Conservation (phyloP, 2,113 vertebrate genomes). For the Haemorhous mexicanus region DNA sequence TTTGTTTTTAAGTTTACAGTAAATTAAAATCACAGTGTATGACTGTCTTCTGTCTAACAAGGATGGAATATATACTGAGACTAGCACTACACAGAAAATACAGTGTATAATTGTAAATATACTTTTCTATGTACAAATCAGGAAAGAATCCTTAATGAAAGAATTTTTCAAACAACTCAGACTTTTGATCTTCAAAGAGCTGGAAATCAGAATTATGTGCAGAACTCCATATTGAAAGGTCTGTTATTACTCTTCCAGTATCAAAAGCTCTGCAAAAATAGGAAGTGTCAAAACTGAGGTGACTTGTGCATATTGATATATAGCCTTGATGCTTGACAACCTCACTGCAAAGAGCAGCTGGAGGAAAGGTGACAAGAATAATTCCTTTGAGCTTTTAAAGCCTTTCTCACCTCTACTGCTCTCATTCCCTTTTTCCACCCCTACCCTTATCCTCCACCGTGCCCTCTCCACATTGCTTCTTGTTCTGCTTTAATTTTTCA, state of each 20-base stretch:
- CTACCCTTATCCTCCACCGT: neutral
- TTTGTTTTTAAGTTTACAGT: neutral
- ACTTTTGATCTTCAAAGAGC: neutral
- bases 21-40: neutral
- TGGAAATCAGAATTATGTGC: conserved; percentile 1
- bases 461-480: neutral
- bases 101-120: neutral
- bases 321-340: neutral
- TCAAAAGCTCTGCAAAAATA: conserved; percentile 6
- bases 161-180: neutral
- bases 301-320: neutral
- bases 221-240: neutral
- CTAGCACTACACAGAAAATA: neutral
- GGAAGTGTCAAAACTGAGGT: neutral
- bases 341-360: neutral
- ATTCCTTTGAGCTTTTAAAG: neutral
- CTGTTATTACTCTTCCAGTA: neutral
- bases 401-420: neutral
- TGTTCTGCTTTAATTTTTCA: conserved; percentile 13
- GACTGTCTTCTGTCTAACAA: neutral
- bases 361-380: neutral
- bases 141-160: neutral
- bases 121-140: neutral
- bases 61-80: neutral
- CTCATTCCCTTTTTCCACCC: neutral